Base-by-base conservation (phyloP, 2,888 invertebrate species). In the Rotaria socialis region DNA sequence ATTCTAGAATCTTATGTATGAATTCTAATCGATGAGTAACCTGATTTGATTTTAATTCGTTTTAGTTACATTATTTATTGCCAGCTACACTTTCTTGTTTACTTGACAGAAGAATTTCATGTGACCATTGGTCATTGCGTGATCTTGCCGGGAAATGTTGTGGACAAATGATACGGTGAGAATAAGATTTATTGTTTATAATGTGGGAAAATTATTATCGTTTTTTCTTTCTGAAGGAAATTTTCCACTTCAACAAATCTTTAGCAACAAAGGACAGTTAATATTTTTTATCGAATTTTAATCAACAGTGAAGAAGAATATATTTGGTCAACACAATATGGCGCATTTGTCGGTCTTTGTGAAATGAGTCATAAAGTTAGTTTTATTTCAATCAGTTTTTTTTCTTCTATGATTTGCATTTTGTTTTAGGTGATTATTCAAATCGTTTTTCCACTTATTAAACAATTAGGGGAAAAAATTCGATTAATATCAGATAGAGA, bases 81-180 rank as follows among this genome's bases (percentile, higher is more conserved):
- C 27, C 67, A 67, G 67, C 67, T 16, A 67, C 35, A 16, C 35
- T 67, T 35, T 67, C 67, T 67, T 67, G 35, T 19, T 41, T 67
- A 67, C 67, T 67, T 0, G 67, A 16, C 35, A 16, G 35, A 19
- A 35, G 35, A 67, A 19, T 19, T 16, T 67, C 19, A 19, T 19
- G 67, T 67, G 35, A 67, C 16, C 67, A 67, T 67, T 67, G 67
- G 67, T 27, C 35, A 67, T 67, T 67, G 35, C 67, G 67, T 19
- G 67, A 67, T 67, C 35, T 67, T 35, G 67, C 67, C 0, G 67
- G 16, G 5, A 67, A 67, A 67, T 67, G 67, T 67, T 67, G 35
- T 67, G 19, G 19, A 16, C 27, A 67, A 16, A 67, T 67, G 16
- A 67, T 67, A 35, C 35, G 67, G 67, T 67, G 19, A 10, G 16